phyloP scores from a whole-genome alignment of 2,113 vertebrate species.

The Semnornis frantzii region DNA sequence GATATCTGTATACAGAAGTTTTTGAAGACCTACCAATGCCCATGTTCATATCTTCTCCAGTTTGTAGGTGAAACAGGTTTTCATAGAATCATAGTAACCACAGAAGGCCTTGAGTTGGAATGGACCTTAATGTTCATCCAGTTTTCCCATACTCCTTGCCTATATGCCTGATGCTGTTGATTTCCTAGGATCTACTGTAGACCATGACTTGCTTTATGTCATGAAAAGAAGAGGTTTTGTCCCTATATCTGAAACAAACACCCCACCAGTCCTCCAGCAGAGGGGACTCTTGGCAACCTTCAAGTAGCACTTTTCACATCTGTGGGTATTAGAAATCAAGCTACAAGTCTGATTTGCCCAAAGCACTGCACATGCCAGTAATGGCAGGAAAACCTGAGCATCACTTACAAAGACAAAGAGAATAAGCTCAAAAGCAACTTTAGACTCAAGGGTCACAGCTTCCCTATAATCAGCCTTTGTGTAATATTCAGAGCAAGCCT shows the following conservation, averaged over 20 bases:
- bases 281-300: neutral
- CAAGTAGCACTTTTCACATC: neutral
- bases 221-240: neutral
- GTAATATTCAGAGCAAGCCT: neutral
- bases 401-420: neutral
- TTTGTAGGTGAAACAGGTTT: neutral
- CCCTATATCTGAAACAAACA: neutral
- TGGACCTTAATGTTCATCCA: too few species aligned
- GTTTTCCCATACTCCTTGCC: neutral
- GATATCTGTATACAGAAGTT: neutral
- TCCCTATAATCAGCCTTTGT: neutral
- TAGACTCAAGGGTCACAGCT: neutral
- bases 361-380: neutral
- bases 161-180: neutral
- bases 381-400: neutral
- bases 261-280: neutral
- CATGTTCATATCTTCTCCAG: neutral
- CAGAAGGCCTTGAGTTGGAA: too few species aligned
- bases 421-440: constrained; percentile 1
- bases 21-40: neutral
- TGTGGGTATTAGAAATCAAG: neutral
- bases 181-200: neutral
- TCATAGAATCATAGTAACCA: too few species aligned
- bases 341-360: neutral
- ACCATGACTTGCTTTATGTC: neutral